Base-by-base conservation (phyloP, 2,113 vertebrate species). In the Meleagris gallopavo region DNA sequence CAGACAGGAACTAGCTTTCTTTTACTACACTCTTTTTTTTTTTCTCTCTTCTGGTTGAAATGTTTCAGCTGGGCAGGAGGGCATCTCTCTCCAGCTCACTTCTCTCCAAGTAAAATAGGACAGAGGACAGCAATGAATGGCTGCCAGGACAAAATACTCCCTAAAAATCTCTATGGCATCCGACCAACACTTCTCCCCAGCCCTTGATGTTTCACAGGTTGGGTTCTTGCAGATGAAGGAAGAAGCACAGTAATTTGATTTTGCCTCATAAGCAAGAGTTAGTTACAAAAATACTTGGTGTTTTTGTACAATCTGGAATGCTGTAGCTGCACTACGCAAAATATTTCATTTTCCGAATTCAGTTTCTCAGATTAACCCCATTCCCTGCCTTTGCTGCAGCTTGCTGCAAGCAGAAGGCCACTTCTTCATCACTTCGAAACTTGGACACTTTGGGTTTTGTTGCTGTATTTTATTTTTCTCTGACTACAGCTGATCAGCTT, bases 261-360 rank as follows among this genome's bases (percentile, higher is more conserved):
- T 96, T 95, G 88, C 88, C 77, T 93, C 77, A 61, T 88, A 95
- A 96, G 83, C 83, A 92, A 90, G 52, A 90, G 45, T 82, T 94
- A 61, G 79, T 78, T 86, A 85, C 75, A 92, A 92, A 87, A 94
- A 85, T 62, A 90, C 32, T 86, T 22, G 25, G n/a, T 90, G 88
- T 94, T 96, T 96, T 92, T 83, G 92, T 76, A 52, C 62, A 83
- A 32, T 90, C 70, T 70, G 58, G 54, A 55, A 72, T 79, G 76
- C 75, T 89, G 30, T 54, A 72, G 65, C 17, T 52, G 48, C 36
- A 54, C 64, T 88, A 65, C 48, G 74, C 17, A 75, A 83, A 94
- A 83, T 21, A 69, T 6, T 70, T 58, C 7, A 19, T 92, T 89
- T 96, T 66, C 38, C 66, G 73, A 79, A 45, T 92, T 73, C 30